These are phyloP conservation scores for Syrrhaptes paradoxus DNA, from an alignment of 2,113 vertebrate species.

Conservation along the genomic window DNA sequence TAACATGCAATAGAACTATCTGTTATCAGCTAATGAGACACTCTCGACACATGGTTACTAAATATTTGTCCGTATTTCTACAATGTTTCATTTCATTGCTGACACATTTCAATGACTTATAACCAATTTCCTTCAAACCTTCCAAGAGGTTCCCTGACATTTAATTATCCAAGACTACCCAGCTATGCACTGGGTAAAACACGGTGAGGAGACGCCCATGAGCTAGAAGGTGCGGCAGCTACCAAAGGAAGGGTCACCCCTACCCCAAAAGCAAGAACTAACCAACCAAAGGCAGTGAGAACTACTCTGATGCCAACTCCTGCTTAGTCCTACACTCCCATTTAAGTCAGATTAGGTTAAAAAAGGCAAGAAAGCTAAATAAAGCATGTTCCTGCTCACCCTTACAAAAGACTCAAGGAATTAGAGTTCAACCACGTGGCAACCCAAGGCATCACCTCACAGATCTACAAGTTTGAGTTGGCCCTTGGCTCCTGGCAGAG, in stretches of 20 bases:
- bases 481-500: neutral
- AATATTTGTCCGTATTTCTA: conserved; percentile 18
- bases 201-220: neutral
- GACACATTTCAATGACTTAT: conserved; percentile 10
- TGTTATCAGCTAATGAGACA: conserved; percentile 35
- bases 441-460: neutral
- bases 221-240: neutral
- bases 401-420: neutral
- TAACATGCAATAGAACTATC: neutral
- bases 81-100: conserved; percentile 1
- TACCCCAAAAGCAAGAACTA: neutral
- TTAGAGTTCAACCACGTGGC: neutral
- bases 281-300: neutral
- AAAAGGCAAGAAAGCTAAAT: neutral
- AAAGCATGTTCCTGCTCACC: neutral
- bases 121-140: neutral
- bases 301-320: neutral
- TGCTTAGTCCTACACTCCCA: neutral
- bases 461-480: neutral
- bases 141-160: neutral
- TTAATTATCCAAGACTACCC: neutral
- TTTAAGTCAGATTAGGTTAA: neutral
- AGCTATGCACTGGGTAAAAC: neutral
- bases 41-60: neutral
- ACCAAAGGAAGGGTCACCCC: neutral